A percentile compares a stretch with the other conserved stretches of the same genome.
Conservation (phyloP, 2,797 vertebrate genomes). For the Clarias fuscus region DNA sequence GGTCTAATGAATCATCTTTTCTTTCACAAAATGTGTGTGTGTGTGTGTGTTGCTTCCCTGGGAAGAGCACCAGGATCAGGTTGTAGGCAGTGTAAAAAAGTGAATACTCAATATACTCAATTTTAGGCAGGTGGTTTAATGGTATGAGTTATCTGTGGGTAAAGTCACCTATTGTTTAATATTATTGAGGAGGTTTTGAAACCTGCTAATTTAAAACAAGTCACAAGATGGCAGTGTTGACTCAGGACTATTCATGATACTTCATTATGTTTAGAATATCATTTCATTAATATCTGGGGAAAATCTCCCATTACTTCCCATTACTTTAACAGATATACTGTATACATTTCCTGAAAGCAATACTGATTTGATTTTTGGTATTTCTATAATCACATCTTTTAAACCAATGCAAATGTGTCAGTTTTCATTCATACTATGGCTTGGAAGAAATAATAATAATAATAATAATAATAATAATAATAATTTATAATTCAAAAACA, state of each 20-base stretch:
- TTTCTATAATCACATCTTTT: neutral
- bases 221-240: conserved; percentile 51
- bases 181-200: neutral
- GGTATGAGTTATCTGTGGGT: neutral
- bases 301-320: neutral
- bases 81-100: too few relatives aligned
- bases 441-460: neutral
- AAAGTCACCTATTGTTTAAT: neutral
- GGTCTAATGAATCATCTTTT: too few relatives aligned
- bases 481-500: neutral
- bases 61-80: too few relatives aligned
- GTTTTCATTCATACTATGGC: neutral
- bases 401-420: neutral
- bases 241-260: neutral
- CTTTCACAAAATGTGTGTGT: too few relatives aligned
- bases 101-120: too few relatives aligned
- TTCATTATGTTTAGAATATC: neutral
- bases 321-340: neutral
- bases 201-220: conserved; percentile 18
- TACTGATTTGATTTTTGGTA: neutral
- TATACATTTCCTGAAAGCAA: neutral
- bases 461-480: neutral
- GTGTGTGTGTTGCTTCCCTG: too few relatives aligned
- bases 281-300: neutral
- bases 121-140: too few relatives aligned